These are phyloP conservation scores for Heterohyrax brucei DNA, from an alignment of 2,797 vertebrate genomes.

Conservation along the genomic window DNA sequence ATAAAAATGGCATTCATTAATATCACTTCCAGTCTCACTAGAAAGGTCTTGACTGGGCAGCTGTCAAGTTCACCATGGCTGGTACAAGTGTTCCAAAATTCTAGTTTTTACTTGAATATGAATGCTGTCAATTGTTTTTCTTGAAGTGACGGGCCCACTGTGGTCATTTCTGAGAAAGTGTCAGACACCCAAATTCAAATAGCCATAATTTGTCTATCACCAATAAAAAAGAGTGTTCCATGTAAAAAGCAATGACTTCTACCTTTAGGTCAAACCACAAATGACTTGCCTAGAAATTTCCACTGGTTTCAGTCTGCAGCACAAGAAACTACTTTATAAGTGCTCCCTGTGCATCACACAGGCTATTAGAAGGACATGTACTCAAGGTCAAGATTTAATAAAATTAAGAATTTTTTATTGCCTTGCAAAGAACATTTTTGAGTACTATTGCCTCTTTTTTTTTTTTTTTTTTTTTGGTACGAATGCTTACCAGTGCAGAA, in stretches of 20 bases:
- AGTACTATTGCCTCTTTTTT: neutral
- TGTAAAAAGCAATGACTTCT: conserved; percentile 15
- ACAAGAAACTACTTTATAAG: no score
- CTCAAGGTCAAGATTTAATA: neutral
- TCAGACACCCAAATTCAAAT: conserved; percentile 21
- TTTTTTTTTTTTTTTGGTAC: neutral
- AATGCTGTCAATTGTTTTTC: conserved; percentile 20
- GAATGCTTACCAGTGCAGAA: neutral
- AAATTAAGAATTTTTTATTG: neutral
- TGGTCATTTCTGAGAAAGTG: conserved; percentile 28
- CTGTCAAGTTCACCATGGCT: conserved; percentile 11
- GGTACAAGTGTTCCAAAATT: conserved; percentile 18
- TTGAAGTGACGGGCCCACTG: conserved; percentile 26
- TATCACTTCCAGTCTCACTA: neutral
- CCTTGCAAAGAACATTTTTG: conserved; percentile 23
- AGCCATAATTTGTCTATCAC: neutral
- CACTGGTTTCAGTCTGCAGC: neutral
- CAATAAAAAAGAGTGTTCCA: conserved; percentile 16
- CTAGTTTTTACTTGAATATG: neutral
- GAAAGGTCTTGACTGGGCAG: conserved; percentile 38
- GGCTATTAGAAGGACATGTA: neutral
- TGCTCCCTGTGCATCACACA: neutral
- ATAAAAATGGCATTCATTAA: conserved; percentile 2
- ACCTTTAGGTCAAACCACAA: neutral
- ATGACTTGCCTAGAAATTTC: neutral